Evolutionary conservation across 1,140 invertebrate genomes (phyloP).

Genomic region (Cherax quadricarinatus): DNA sequence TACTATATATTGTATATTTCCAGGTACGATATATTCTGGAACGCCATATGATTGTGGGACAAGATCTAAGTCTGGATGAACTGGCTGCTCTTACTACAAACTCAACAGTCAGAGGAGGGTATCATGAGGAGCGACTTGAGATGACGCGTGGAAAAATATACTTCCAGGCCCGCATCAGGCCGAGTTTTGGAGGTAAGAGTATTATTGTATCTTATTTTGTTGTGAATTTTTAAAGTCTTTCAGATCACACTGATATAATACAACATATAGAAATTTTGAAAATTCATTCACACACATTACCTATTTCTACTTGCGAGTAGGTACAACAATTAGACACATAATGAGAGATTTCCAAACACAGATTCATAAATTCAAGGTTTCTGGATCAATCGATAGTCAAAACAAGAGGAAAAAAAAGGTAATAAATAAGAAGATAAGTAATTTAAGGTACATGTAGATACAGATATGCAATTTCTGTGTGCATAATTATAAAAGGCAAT

Average conservation of each 20-base stretch:
- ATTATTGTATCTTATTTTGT: background rate
- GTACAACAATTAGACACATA: background rate
- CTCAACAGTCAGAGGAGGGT: conserved; percentile 4
- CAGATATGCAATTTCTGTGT: no score
- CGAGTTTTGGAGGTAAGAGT: conserved; percentile 32
- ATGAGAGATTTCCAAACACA: background rate
- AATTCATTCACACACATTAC: background rate
- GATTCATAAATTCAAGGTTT: background rate
- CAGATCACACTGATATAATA: no score
- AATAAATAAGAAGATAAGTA: background rate
- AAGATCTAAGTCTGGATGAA: conserved; percentile 87
- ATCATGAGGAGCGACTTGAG: conserved; percentile 28
- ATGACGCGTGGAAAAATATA: conserved; percentile 66
- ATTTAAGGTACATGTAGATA: background rate
- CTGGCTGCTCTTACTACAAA: conserved; percentile 77
- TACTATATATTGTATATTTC: background rate
- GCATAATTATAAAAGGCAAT: no score
- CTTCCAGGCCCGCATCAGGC: conserved; percentile 44
- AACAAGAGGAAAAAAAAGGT: background rate
- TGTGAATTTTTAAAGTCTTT: no score
- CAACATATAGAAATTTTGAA: no score
- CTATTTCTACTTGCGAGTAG: background rate
- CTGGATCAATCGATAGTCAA: background rate
- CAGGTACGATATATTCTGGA: conserved; percentile 81
- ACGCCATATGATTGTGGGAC: conserved; percentile 86